Percentiles rank a stretch among this genome's conserved stretches.
These are phyloP conservation scores for Sinocyclocheilus anophthalmus DNA, from an alignment of 2,113 vertebrate genomes.

Conservation along the genomic window DNA sequence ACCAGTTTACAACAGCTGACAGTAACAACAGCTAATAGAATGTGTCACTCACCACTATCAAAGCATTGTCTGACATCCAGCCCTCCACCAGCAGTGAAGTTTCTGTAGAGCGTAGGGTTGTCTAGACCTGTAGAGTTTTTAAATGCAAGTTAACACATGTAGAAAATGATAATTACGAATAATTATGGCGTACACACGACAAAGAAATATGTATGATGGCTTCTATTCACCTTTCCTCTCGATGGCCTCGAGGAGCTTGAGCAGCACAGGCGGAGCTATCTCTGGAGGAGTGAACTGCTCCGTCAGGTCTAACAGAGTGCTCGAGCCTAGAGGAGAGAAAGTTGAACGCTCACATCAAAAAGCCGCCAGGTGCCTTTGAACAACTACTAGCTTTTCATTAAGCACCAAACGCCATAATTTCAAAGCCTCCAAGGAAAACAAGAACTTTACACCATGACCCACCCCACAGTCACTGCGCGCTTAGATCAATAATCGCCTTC, in stretches of 20 bases:
- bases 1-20: background rate
- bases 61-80: slow-evolving; percentile 89
- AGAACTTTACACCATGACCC: background rate
- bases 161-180: background rate
- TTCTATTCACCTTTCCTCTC: slow-evolving; percentile 88
- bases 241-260: slow-evolving; percentile 86
- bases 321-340: slow-evolving; percentile 71
- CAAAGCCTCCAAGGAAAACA: slow-evolving; percentile 14
- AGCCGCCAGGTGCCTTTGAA: background rate
- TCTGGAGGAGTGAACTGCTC: slow-evolving; percentile 92
- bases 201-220: slow-evolving; percentile 3
- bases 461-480: background rate
- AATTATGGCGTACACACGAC: background rate
- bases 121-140: slow-evolving; percentile 82
- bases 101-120: slow-evolving; percentile 87
- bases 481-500: background rate
- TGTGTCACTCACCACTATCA: slow-evolving; percentile 82
- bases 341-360: slow-evolving; percentile 38
- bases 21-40: background rate
- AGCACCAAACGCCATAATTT: background rate
- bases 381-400: slow-evolving; percentile 35
- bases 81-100: slow-evolving; percentile 81
- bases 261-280: slow-evolving; percentile 81
- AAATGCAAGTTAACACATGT: background rate
- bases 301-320: slow-evolving; percentile 82